Percentiles rank a stretch among this genome's conserved stretches.
These are phyloP conservation scores for Epirrita christyi DNA, from an alignment of 2,888 invertebrate species.

Conservation along the genomic window DNA sequence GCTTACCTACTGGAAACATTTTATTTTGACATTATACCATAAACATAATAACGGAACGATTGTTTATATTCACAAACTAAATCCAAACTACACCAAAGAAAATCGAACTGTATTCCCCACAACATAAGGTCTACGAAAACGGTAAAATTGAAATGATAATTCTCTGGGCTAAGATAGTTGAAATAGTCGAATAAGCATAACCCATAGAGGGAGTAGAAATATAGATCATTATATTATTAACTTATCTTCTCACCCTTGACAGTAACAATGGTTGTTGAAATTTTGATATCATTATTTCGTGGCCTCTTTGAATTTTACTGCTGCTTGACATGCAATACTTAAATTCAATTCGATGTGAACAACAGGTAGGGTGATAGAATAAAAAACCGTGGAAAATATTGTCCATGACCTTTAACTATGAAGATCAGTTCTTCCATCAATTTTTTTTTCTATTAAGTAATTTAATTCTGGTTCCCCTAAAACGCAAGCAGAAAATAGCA, in stretches of 20 bases:
- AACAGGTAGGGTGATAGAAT: slow-evolving; percentile 58
- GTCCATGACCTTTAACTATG: not conserved
- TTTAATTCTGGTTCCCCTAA: too few species aligned
- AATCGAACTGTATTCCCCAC: slow-evolving; percentile 35
- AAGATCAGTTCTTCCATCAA: not conserved
- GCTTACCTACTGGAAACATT: slow-evolving; percentile 70
- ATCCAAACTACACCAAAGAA: slow-evolving; percentile 32
- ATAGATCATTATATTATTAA: slow-evolving; percentile 84
- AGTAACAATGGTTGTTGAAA: slow-evolving; percentile 81
- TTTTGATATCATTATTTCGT: slow-evolving; percentile 78
- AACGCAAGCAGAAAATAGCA: too few species aligned
- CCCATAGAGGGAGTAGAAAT: slow-evolving; percentile 60
- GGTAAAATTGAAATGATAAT: slow-evolving; percentile 45
- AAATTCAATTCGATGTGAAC: slow-evolving; percentile 72
- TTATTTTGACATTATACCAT: slow-evolving; percentile 77
- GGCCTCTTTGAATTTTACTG: slow-evolving; percentile 69
- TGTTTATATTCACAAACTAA: slow-evolving; percentile 55
- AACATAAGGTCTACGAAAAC: slow-evolving; percentile 30
- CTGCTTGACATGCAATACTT: slow-evolving; percentile 75
- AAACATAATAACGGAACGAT: slow-evolving; percentile 73
- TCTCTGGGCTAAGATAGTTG: slow-evolving; percentile 55
- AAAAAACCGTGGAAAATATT: not conserved
- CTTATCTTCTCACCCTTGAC: slow-evolving; percentile 84
- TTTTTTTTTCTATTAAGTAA: too few species aligned
- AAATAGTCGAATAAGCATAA: slow-evolving; percentile 68